Evolutionary conservation across 2,113 vertebrate species (phyloP).

Genomic region (Carettochelys insculpta): DNA sequence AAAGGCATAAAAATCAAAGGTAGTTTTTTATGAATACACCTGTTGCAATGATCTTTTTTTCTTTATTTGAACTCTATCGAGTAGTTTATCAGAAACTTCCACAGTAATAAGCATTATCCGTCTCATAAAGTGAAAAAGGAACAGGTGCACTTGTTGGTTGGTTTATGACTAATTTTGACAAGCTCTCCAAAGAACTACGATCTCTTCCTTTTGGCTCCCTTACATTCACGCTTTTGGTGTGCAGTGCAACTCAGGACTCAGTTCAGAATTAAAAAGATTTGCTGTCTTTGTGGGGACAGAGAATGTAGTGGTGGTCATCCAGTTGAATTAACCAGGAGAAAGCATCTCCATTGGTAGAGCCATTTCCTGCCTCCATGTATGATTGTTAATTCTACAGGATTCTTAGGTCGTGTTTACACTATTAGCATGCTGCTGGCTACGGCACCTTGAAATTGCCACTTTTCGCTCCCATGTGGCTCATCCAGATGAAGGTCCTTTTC

Average conservation of each 20-base stretch:
- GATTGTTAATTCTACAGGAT: not conserved
- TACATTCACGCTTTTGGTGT: not conserved
- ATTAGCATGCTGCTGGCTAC: too few species aligned
- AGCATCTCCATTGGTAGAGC: not conserved
- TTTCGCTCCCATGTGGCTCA: too few species aligned
- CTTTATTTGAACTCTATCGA: not conserved
- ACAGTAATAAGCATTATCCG: not conserved
- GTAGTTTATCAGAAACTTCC: slow-evolving; percentile 19
- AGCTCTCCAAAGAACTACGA: not conserved
- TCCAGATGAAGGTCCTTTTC: too few species aligned
- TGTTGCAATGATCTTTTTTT: not conserved
- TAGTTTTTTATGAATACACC: not conserved
- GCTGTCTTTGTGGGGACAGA: rapidly evolving
- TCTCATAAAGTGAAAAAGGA: not conserved
- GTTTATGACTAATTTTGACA: not conserved
- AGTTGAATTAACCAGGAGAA: not conserved
- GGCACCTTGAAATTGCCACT: too few species aligned
- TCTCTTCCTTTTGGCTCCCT: not conserved
- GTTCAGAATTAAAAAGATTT: not conserved
- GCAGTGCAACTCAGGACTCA: not conserved
- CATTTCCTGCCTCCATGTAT: too few species aligned
- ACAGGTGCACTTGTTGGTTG: not conserved
- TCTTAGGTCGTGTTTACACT: too few species aligned
- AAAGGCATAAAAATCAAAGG: slow-evolving; percentile 45
- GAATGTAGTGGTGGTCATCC: rapidly evolving